These are phyloP conservation scores for Euphonia xanthogaster DNA, from an alignment of 2,797 vertebrate genomes.

Conservation along the genomic window DNA sequence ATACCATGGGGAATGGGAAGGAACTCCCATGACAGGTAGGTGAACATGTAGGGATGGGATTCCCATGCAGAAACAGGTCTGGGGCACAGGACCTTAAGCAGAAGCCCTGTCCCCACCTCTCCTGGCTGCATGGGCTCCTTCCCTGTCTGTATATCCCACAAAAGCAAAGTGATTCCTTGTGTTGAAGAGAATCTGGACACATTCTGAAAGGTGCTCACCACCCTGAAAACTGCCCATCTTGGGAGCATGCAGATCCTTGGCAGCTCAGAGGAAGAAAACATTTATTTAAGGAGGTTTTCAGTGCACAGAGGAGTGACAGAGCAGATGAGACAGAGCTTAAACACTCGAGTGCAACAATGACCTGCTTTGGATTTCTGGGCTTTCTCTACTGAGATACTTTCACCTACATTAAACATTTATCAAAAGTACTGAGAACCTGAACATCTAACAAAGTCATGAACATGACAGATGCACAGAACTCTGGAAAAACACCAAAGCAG, in stretches of 20 bases:
- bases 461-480: not conserved
- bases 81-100: not conserved
- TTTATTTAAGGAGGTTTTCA: not conserved
- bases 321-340: not conserved
- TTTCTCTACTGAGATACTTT: not conserved
- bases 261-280: not conserved
- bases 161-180: not conserved
- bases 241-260: not conserved
- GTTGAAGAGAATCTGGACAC: not conserved
- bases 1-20: fast-evolving
- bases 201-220: not conserved
- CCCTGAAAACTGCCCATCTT: fast-evolving
- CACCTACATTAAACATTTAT: not conserved
- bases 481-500: not conserved
- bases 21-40: not conserved
- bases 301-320: not conserved
- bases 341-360: fast-evolving
- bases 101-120: not conserved
- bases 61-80: fast-evolving
- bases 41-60: not conserved
- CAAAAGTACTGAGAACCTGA: not conserved
- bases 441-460: not conserved
- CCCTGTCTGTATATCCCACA: fast-evolving
- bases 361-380: not conserved
- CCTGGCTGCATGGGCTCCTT: not conserved